phyloP scores from a whole-genome alignment of 1,140 invertebrate species.

The Fopius arisanus region DNA sequence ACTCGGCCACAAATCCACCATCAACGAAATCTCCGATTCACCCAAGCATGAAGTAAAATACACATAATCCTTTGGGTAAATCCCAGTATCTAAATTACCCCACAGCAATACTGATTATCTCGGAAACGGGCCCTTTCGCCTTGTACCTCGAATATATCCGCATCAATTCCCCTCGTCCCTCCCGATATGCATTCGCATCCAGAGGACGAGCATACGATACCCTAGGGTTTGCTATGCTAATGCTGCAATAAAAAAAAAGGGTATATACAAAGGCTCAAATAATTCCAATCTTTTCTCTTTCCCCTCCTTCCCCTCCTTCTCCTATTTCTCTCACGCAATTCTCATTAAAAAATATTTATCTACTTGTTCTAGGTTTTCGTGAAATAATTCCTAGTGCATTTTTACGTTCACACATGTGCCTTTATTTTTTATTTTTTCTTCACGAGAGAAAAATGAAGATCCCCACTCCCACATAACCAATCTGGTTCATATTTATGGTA shows the following conservation, averaged over 20 bases:
- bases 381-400: neutral
- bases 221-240: too few relatives aligned
- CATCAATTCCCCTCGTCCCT: neutral
- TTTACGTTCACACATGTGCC: neutral
- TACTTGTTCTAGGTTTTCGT: neutral
- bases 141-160: neutral
- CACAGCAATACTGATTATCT: neutral
- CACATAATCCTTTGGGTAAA: neutral
- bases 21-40: neutral
- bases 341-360: neutral
- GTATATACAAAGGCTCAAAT: too few relatives aligned
- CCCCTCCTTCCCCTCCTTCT: too few relatives aligned
- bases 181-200: too few relatives aligned
- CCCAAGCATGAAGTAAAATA: neutral
- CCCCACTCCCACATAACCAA: neutral
- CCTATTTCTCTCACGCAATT: too few relatives aligned
- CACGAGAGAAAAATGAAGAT: neutral
- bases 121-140: neutral
- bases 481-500: constrained; percentile 1
- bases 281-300: too few relatives aligned
- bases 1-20: neutral
- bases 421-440: constrained; percentile 1
- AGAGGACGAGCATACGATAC: too few relatives aligned
- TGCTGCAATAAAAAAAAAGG: too few relatives aligned
- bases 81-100: constrained; percentile 2